Evolutionary conservation across 2,888 invertebrate genomes (phyloP), one percentile per base, ranked within the genome.

Genomic region (Spilarctia lutea): DNA sequence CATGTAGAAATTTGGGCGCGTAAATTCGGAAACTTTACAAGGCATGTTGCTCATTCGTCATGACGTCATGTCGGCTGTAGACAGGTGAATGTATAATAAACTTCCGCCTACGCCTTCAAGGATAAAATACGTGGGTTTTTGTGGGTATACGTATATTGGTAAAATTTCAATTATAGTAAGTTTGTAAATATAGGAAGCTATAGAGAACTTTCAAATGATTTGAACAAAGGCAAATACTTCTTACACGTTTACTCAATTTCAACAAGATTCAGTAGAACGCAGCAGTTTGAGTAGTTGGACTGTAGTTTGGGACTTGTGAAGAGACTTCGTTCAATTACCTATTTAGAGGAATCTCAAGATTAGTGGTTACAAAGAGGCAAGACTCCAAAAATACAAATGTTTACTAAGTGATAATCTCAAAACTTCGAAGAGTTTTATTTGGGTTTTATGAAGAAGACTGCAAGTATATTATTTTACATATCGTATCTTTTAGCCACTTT

Each of bases 181-280:
- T 20, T 2, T 52, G 20, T 7, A 52, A 20, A 8, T 45, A 16
- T 18, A 30, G 3, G 24, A 48, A 48, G 33, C 13, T 68, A 30
- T 30, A 7, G 18, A 63, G 7, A 68, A 68, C 24, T 68, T 24
- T 68, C 33, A 48, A 68, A 56, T n/a, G 69, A 60, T 73, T 48
- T 45, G 27, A 65, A 65, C 30, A 33, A 63, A 73, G 45, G 63
- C 33, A 39, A 42, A 68, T 72, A 84, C 68, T 79, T 75, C 71
- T 73, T 71, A 76, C 74, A 66, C 65, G 56, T 74, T 68, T 73
- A 30, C 42, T 42, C 68, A 42, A 67, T 75, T 76, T 72, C 42
- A 82, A 82, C 76, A 75, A 78, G 80, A 78, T 84, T 79, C 72
- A 68, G 71, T 65, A 65, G 45, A 71, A 75, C 71, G 80, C 73